phyloP scores from a whole-genome alignment of 2,113 vertebrate species.

The Ceuthmochares aereus region DNA sequence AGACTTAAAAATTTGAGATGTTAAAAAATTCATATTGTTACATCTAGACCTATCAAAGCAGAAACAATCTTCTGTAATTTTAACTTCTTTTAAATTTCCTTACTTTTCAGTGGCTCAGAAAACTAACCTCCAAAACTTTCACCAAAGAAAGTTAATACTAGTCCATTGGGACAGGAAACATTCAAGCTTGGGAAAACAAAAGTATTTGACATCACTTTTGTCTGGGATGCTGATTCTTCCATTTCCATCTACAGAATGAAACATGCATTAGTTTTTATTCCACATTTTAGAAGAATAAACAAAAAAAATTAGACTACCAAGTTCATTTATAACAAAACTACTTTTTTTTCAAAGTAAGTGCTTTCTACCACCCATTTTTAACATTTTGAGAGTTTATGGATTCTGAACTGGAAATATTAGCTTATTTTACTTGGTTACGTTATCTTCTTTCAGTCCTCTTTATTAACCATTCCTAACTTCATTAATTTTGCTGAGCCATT shows the following conservation, averaged over 20 bases:
- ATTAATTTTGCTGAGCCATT: neutral
- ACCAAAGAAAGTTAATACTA: conserved; percentile 82
- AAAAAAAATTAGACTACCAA: neutral
- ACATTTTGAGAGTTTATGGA: neutral
- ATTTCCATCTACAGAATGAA: conserved; percentile 62
- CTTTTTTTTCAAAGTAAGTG: neutral
- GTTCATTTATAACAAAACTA: neutral
- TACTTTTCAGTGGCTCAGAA: neutral
- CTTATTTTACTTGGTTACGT: neutral
- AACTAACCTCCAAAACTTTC: conserved; percentile 77
- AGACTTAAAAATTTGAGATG: neutral
- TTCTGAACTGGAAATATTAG: neutral
- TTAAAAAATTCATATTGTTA: neutral
- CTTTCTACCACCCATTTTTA: neutral
- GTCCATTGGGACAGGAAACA: conserved; percentile 86
- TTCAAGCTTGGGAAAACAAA: conserved; percentile 78
- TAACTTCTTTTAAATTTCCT: neutral
- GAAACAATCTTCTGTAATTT: neutral
- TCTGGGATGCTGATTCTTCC: conserved; percentile 23
- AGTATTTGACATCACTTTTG: neutral
- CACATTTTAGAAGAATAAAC: neutral
- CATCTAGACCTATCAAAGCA: neutral
- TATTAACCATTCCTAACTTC: neutral
- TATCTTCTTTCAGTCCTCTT: neutral
- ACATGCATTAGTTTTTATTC: neutral